A percentile compares a stretch with the other conserved stretches of the same genome.
These are phyloP conservation scores for Oxytorus armatus DNA, from an alignment of 2,888 invertebrate genomes.

Conservation along the genomic window DNA sequence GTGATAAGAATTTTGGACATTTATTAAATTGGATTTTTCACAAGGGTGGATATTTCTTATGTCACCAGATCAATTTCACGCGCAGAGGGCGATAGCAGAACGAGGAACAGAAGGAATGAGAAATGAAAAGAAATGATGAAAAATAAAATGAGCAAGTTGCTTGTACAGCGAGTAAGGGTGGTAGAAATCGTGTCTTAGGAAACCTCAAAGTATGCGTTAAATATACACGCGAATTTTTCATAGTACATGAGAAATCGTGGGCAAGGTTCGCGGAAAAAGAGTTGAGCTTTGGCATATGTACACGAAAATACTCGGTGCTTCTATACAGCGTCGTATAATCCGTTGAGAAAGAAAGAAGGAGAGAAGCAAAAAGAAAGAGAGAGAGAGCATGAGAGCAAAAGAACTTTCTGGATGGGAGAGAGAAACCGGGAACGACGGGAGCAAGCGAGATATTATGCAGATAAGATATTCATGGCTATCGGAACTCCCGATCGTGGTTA, in stretches of 20 bases:
- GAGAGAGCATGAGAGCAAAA: conserved; percentile 20
- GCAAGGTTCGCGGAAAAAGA: background rate
- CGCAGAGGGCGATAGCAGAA: too few relatives aligned
- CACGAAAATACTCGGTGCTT: conserved; percentile 35
- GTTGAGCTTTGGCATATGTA: background rate
- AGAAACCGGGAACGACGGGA: conserved; percentile 47
- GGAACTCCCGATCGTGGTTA: conserved; percentile 76
- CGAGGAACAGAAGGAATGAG: background rate
- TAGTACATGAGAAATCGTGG: conserved; percentile 17
- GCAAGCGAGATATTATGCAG: conserved; percentile 75
- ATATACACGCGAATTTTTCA: conserved; percentile 1
- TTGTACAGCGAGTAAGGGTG: too few relatives aligned
- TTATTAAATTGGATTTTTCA: too few relatives aligned
- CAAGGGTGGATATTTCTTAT: too few relatives aligned
- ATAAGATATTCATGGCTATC: conserved; percentile 82
- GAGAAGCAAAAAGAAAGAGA: conserved; percentile 25
- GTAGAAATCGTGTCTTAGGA: background rate
- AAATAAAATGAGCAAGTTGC: background rate
- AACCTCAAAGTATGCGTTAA: background rate
- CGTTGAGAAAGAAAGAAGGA: background rate
- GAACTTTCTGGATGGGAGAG: conserved; percentile 28
- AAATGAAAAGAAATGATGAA: conserved; percentile 4
- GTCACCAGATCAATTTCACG: too few relatives aligned
- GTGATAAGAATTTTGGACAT: too few relatives aligned
- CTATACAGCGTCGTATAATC: conserved; percentile 12